Evolutionary conservation across 2,113 vertebrate species (phyloP).

Genomic region (Mesitornis unicolor): DNA sequence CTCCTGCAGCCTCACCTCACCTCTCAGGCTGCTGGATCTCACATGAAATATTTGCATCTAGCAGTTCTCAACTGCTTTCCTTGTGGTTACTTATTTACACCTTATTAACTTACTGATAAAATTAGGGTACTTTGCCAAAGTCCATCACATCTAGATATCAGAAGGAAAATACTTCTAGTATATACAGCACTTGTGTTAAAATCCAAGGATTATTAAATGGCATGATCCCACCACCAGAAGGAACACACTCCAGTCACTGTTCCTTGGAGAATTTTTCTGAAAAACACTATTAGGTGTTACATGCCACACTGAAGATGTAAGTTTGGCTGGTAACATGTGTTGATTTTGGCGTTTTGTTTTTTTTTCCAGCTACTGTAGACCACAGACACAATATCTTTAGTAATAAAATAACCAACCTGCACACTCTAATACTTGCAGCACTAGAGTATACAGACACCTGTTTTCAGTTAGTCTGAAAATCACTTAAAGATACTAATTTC

Average conservation of each 20-base stretch:
- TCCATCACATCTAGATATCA: neutral
- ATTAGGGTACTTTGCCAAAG: conserved; percentile 14
- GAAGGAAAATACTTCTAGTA: conserved; percentile 29
- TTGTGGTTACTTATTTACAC: neutral
- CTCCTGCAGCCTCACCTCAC: neutral
- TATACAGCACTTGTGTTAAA: neutral
- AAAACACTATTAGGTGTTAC: neutral
- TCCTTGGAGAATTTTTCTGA: neutral
- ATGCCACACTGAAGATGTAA: fast-evolving
- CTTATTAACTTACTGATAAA: conserved; percentile 23
- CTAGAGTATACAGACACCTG: neutral
- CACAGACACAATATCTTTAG: neutral
- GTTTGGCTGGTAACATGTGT: neutral
- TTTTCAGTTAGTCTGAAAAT: neutral
- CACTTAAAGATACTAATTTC: neutral
- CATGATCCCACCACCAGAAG: neutral
- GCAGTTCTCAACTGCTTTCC: neutral
- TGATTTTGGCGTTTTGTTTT: neutral
- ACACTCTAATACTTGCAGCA: neutral
- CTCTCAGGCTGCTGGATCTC: neutral
- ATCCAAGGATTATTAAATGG: conserved; percentile 3
- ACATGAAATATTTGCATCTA: neutral
- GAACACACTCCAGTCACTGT: neutral
- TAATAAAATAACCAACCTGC: neutral
- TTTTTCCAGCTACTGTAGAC: neutral